Evolutionary conservation across 30 jellyfish, hydroid and myxozoan species (phyloP).

Genomic region (Cassiopea xamachana): DNA sequence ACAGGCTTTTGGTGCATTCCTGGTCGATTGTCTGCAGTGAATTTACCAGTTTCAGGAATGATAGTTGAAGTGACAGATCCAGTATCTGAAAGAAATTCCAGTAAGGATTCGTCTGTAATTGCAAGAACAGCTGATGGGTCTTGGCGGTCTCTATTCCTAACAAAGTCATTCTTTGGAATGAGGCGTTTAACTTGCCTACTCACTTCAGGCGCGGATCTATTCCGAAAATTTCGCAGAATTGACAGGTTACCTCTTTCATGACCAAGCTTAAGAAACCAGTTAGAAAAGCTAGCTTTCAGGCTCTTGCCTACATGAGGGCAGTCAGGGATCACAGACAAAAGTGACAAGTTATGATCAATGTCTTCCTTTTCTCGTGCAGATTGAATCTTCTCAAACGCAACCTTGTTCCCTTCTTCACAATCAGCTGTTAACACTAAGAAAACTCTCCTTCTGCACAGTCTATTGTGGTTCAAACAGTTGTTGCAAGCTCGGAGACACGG

Average conservation of each 20-base stretch:
- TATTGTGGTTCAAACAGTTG: too few relatives aligned
- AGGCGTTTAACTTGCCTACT: not conserved
- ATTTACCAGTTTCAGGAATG: constrained; percentile 34
- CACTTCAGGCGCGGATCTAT: constrained; percentile 22
- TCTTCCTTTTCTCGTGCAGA: not conserved
- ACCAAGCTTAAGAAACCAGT: constrained; percentile 34
- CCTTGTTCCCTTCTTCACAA: too few relatives aligned
- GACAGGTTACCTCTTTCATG: constrained; percentile 45
- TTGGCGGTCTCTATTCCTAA: constrained; percentile 56
- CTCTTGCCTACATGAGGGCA: not conserved
- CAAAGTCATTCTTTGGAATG: constrained; percentile 48
- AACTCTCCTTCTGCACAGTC: too few relatives aligned
- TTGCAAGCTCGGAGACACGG: too few relatives aligned
- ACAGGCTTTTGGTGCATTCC: constrained; percentile 46
- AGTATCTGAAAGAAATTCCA: not conserved
- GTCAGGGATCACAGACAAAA: constrained; percentile 44
- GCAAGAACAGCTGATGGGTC: constrained; percentile 63
- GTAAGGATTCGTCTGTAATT: not conserved
- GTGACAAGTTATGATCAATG: constrained; percentile 25
- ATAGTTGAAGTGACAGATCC: constrained; percentile 26
- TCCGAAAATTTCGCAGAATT: constrained; percentile 39
- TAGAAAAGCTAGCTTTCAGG: not conserved
- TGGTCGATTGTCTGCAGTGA: constrained; percentile 7
- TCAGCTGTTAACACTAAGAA: too few relatives aligned
- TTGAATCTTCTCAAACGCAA: too few relatives aligned